These are phyloP conservation scores for Eupithecia centaureata DNA, from an alignment of 2,888 invertebrate genomes.

Conservation along the genomic window DNA sequence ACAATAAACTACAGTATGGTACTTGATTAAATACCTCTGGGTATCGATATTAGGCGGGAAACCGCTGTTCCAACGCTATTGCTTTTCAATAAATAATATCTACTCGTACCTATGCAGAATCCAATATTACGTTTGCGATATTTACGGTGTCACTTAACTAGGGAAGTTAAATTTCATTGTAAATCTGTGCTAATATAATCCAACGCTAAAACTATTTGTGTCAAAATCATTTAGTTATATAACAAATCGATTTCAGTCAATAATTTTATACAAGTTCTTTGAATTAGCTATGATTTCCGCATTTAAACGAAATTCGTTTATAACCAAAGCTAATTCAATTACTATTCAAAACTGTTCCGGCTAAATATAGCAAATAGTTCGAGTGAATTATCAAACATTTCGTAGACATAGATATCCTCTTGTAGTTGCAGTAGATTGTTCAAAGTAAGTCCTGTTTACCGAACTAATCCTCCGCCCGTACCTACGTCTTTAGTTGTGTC, in stretches of 20 bases:
- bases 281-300: no score
- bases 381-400: background rate
- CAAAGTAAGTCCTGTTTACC: background rate
- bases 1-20: slow-evolving; percentile 19
- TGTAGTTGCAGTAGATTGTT: background rate
- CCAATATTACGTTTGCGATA: slow-evolving; percentile 11
- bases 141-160: background rate
- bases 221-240: background rate
- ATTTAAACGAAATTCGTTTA: background rate
- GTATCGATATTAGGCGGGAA: slow-evolving; percentile 10
- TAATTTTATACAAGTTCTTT: no score
- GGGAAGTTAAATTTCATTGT: background rate
- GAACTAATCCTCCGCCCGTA: background rate
- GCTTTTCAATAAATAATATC: slow-evolving; percentile 19
- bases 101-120: background rate
- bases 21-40: slow-evolving; percentile 25
- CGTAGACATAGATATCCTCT: background rate
- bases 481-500: no score
- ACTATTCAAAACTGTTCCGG: background rate
- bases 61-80: slow-evolving; percentile 13
- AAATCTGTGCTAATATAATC: background rate
- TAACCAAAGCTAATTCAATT: background rate
- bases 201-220: background rate
- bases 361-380: background rate
- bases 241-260: background rate